These are phyloP conservation scores for Bathynomus jamesi DNA, from an alignment of 1,140 invertebrate genomes.

Conservation along the genomic window DNA sequence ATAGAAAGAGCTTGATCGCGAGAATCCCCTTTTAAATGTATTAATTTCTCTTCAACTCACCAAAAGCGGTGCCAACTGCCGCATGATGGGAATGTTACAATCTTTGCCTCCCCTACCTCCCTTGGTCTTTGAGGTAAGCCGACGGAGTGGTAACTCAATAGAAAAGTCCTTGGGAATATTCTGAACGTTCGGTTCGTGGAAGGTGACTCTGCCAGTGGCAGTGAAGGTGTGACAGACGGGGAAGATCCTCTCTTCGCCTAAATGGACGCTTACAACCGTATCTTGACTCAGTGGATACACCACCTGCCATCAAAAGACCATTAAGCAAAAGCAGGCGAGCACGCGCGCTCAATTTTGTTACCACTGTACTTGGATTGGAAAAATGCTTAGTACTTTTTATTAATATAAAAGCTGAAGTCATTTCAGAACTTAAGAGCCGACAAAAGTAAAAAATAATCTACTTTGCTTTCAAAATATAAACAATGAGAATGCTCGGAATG, in stretches of 20 bases:
- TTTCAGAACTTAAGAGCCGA: too few species aligned
- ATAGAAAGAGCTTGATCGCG: too few species aligned
- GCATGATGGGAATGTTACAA: conserved; percentile 8
- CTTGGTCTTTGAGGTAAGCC: neutral
- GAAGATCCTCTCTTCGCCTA: conserved; percentile 57
- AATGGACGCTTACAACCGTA: conserved; percentile 32
- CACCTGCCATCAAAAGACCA: conserved; percentile 47
- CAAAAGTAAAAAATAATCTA: too few species aligned
- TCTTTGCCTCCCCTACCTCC: neutral
- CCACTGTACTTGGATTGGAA: too few species aligned
- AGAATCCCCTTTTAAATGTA: too few species aligned
- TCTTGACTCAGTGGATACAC: conserved; percentile 51
- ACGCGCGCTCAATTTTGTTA: too few species aligned
- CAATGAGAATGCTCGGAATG: too few species aligned
- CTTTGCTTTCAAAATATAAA: too few species aligned
- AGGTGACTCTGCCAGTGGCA: conserved; percentile 79
- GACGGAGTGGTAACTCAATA: conserved; percentile 33
- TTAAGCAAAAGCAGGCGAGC: neutral
- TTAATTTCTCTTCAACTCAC: too few species aligned
- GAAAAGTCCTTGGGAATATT: conserved; percentile 80
- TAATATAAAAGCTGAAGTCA: too few species aligned
- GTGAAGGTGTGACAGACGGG: conserved; percentile 68
- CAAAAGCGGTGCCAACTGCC: conserved; percentile 13
- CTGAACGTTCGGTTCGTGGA: conserved; percentile 90
- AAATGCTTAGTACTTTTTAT: too few species aligned